phyloP scores from a whole-genome alignment of 1,140 invertebrate species.

The Atopsyche davidsoni region DNA sequence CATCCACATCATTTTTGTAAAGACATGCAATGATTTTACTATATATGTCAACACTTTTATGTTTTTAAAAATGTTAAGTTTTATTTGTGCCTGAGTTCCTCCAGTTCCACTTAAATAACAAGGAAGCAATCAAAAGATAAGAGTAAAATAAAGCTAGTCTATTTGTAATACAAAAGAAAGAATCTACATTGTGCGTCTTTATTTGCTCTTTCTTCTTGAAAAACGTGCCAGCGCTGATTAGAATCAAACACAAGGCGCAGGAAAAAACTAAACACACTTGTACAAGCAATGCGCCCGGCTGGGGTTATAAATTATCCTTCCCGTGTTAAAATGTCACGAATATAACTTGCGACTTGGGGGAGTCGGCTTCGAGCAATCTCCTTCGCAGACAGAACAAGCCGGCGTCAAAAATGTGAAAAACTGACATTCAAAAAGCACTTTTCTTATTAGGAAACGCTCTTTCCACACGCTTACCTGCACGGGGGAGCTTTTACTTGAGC shows the following conservation, averaged over 20 bases:
- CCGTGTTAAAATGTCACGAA: constrained; percentile 30
- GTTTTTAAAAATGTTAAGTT: neutral
- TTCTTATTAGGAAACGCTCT: constrained; percentile 19
- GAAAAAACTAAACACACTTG: constrained; percentile 25
- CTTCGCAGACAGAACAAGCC: neutral
- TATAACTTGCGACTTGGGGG: constrained; percentile 21
- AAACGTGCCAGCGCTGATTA: constrained; percentile 11
- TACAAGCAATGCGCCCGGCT: constrained; percentile 10
- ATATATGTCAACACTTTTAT: neutral
- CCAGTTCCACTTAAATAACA: too few species aligned
- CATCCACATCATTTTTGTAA: too few species aligned
- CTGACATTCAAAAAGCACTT: constrained; percentile 31
- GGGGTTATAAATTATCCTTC: constrained; percentile 27
- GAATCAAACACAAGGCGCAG: constrained; percentile 11
- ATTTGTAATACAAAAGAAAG: too few species aligned
- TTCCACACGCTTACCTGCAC: neutral
- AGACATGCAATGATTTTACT: neutral
- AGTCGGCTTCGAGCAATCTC: neutral
- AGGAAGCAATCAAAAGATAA: too few species aligned
- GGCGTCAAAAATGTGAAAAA: constrained; percentile 30
- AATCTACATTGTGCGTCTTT: too few species aligned
- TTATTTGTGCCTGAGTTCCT: neutral
- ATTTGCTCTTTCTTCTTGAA: constrained; percentile 9
- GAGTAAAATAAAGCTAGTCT: too few species aligned
- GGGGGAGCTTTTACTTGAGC: neutral